Percentiles rank a stretch among this genome's conserved stretches.
These are phyloP conservation scores for Zygaena filipendulae DNA, from an alignment of 2,888 invertebrate species.

Conservation along the genomic window DNA sequence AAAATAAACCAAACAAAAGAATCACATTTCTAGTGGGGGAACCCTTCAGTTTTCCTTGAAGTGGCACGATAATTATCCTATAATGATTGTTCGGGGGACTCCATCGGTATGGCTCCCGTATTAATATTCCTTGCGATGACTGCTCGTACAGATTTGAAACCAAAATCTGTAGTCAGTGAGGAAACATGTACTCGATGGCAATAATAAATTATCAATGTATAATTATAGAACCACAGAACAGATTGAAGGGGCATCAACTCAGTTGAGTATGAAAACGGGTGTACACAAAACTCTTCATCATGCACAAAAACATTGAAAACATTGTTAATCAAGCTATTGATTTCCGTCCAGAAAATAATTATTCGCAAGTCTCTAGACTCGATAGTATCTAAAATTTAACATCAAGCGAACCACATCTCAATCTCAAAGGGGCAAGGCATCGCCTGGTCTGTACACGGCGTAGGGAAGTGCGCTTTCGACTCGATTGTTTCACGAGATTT, in stretches of 20 bases:
- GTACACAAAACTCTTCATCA: too few relatives aligned
- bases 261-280: too few relatives aligned
- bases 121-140: slow-evolving; percentile 52
- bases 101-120: slow-evolving; percentile 46
- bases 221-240: too few relatives aligned
- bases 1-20: too few relatives aligned
- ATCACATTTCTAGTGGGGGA: slow-evolving; percentile 53
- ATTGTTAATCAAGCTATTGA: too few relatives aligned
- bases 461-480: slow-evolving; percentile 62
- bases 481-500: slow-evolving; percentile 68
- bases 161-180: slow-evolving; percentile 1
- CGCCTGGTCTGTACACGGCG: slow-evolving; percentile 41
- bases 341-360: too few relatives aligned
- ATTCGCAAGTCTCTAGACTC: too few relatives aligned
- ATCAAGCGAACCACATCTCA: too few relatives aligned
- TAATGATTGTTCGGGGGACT: slow-evolving; percentile 56
- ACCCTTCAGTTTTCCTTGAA: slow-evolving; percentile 49
- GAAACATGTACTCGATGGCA: too few relatives aligned
- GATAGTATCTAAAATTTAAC: too few relatives aligned
- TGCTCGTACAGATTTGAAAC: slow-evolving; percentile 29
- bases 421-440: slow-evolving; percentile 6
- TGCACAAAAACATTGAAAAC: too few relatives aligned
- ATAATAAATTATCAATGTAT: neutral
- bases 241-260: too few relatives aligned
- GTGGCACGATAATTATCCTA: slow-evolving; percentile 60